These are phyloP conservation scores for Scartelaos histophorus DNA, from an alignment of 2,113 vertebrate genomes.

Conservation along the genomic window DNA sequence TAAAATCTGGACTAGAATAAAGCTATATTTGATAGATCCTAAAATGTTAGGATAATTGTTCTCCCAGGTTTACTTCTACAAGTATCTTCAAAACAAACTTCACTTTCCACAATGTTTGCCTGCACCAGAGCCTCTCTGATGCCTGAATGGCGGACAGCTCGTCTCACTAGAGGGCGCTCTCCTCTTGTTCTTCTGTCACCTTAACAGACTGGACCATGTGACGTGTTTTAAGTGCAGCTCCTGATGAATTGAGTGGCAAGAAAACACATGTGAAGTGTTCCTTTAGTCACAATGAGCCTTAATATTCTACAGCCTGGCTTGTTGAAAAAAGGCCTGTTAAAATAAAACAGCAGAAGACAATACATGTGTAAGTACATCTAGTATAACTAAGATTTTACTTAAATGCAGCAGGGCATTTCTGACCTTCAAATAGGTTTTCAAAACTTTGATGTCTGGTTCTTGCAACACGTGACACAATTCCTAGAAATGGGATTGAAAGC, in stretches of 20 bases:
- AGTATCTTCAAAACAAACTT: constrained; percentile 1
- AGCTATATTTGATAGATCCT: constrained; percentile 20
- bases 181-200: constrained; percentile 9
- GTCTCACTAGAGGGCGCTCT: constrained; percentile 10
- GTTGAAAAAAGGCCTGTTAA: constrained; percentile 92
- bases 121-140: background rate
- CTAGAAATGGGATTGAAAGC: constrained; percentile 53
- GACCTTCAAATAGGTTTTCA: constrained; percentile 99
- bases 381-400: background rate
- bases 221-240: constrained; percentile 71
- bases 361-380: too few relatives aligned
- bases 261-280: constrained; percentile 33
- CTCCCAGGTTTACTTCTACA: constrained; percentile 6
- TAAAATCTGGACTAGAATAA: constrained; percentile 18
- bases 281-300: constrained; percentile 31
- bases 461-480: constrained; percentile 96
- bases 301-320: constrained; percentile 86
- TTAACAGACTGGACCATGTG: constrained; percentile 45
- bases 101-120: background rate
- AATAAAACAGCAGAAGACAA: background rate
- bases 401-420: background rate
- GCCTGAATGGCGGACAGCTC: constrained; percentile 41
- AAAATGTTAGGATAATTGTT: constrained; percentile 28
- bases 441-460: constrained; percentile 94
- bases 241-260: constrained; percentile 34